phyloP scores from a whole-genome alignment of 2,888 invertebrate genomes.

The Troides oblongomaculatus region DNA sequence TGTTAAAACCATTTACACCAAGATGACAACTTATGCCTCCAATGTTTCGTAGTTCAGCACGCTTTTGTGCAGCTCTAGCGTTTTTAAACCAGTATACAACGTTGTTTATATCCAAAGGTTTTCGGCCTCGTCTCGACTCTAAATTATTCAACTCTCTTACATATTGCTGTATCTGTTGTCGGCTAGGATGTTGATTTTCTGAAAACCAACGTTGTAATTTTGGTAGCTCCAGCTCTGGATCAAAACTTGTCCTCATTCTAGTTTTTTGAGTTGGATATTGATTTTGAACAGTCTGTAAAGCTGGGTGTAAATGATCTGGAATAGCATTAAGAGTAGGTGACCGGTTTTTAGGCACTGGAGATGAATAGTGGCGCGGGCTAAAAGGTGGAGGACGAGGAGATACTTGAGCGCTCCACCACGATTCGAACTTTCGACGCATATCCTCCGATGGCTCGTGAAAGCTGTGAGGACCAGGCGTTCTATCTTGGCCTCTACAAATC shows the following conservation, averaged over 20 bases:
- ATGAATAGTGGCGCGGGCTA: constrained; percentile 73
- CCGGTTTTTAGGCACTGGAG: constrained; percentile 76
- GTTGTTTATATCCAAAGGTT: constrained; percentile 96
- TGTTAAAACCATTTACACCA: constrained; percentile 82
- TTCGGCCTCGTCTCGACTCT: constrained; percentile 94
- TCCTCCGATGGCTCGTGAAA: constrained; percentile 90
- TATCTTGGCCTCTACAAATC: constrained; percentile 88
- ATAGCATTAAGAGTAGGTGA: constrained; percentile 68
- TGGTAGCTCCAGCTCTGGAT: constrained; percentile 97
- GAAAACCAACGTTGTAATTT: constrained; percentile 98
- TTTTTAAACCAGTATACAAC: constrained; percentile 99
- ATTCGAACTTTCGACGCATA: constrained; percentile 91
- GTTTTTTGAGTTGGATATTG: constrained; percentile 92
- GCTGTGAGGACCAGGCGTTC: constrained; percentile 82
- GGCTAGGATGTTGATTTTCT: constrained; percentile 97
- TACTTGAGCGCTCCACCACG: constrained; percentile 92
- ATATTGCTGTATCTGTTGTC: constrained; percentile 97
- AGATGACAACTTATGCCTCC: constrained; percentile 80
- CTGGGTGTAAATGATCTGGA: constrained; percentile 84
- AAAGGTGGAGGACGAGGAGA: constrained; percentile 80
- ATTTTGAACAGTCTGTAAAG: constrained; percentile 87
- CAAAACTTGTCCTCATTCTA: constrained; percentile 97
- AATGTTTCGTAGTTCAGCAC: constrained; percentile 88
- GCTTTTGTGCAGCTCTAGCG: constrained; percentile 96
- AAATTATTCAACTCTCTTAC: constrained; percentile 95